Base-by-base conservation (phyloP, 1,140 invertebrate genomes). In the Cheumatopsyche charites region DNA sequence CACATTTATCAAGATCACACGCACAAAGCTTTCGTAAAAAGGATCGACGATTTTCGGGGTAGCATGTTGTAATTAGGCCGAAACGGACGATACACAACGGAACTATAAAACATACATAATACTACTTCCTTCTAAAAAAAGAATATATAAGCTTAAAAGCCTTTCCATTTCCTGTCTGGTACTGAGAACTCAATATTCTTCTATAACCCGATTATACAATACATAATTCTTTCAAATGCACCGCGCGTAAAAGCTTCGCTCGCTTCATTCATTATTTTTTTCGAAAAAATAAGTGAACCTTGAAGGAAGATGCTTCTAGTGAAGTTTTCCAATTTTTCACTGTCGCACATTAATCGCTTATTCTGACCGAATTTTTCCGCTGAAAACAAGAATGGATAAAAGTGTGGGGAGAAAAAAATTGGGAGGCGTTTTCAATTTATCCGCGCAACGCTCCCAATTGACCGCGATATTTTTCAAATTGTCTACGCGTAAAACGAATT, bases 241-340 rank as follows among this genome's bases (percentile, higher is more conserved):
- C 19, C 47, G 19, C 15, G 19, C 7, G 47, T 36, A 36, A 36
- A 36, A 36, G 29, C 29, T 4, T 52, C 47, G n/a, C 15, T 52
- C 29, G 29, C 9, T 52, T 52, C 19, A 17, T 52, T 52, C 19
- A 17, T 52, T 52, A 19, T 52, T 19, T 17, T 52, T 52, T 52
- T 17, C 15, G 47, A 52, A 36, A 36, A 36, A 9, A 36, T 3
- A 4, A 36, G 13, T 47, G 13, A 13, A 17, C 47, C 47, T 1
- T 5, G 47, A 19, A 52, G 47, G 19, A 9, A 15, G 19, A 52
- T 52, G 47, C 47, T 52, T 15, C 47, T 19, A 7, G 15, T 19
- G 47, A 52, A 52, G 47, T 52, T 52, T 52, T 52, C 1, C 47
- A 52, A 52, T 52, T 52, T 52, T 52, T 52, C 47, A 52, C 47